phyloP scores from a whole-genome alignment of 92 coral and sea anemone genomes.

The Porites rus region DNA sequence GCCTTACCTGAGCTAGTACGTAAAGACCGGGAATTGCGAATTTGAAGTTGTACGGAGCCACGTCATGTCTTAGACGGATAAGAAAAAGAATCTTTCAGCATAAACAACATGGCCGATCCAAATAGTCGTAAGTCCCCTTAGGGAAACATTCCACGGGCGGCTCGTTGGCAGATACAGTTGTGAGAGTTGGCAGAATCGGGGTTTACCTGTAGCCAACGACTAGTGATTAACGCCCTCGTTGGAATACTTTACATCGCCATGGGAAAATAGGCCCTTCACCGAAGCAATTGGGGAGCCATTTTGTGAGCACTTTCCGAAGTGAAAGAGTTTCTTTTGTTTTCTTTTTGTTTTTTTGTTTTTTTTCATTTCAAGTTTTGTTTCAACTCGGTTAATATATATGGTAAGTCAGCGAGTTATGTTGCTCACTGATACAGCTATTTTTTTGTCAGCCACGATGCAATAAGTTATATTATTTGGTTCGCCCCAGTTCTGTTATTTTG shows the following conservation, averaged over 20 bases:
- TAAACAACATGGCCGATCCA: background rate
- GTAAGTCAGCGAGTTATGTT: too few species aligned
- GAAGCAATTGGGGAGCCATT: background rate
- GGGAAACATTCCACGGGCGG: too few species aligned
- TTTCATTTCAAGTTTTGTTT: too few species aligned
- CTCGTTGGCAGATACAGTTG: too few species aligned
- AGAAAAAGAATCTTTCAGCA: background rate
- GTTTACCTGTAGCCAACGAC: background rate
- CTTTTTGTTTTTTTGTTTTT: background rate
- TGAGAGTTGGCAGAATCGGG: background rate
- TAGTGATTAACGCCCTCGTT: too few species aligned
- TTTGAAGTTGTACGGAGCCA: too few species aligned
- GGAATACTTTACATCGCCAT: background rate
- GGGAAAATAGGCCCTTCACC: background rate
- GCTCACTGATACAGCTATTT: background rate
- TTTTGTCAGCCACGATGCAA: constrained; percentile 6
- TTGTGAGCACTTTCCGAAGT: too few species aligned
- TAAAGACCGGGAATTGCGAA: too few species aligned
- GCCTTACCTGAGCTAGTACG: background rate
- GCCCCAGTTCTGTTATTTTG: background rate
- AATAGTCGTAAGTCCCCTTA: too few species aligned
- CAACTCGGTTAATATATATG: too few species aligned
- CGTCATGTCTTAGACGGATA: too few species aligned
- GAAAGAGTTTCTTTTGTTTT: too few species aligned
- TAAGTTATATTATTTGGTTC: background rate